Conservation (phyloP, 1,140 invertebrate genomes). For the Micrasema minimum region DNA sequence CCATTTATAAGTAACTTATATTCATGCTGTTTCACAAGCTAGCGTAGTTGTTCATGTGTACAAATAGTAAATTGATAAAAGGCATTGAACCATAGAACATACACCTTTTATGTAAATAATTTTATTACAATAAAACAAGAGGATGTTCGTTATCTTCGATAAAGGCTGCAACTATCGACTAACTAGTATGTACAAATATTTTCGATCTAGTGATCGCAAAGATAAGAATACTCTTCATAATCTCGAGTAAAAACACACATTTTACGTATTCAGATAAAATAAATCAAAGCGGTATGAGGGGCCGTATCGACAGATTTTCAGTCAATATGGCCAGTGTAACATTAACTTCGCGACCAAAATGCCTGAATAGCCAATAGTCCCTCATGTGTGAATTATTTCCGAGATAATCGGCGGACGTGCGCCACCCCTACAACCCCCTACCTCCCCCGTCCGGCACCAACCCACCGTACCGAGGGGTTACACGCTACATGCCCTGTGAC, state of each 20-base stretch:
- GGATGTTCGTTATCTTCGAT: too few species aligned
- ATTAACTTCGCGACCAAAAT: slow-evolving; percentile 51
- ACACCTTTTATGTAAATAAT: too few species aligned
- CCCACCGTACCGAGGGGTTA: background rate
- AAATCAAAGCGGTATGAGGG: background rate
- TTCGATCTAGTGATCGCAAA: background rate
- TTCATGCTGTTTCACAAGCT: too few species aligned
- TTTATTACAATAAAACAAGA: too few species aligned
- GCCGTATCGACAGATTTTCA: slow-evolving; percentile 5
- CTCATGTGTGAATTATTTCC: slow-evolving; percentile 54
- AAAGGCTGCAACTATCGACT: too few species aligned
- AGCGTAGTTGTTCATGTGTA: too few species aligned
- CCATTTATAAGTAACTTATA: too few species aligned
- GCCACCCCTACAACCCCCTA: background rate
- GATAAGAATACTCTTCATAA: background rate
- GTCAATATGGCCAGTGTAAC: slow-evolving; percentile 43
- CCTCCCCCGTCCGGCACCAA: background rate
- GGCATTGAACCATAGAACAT: too few species aligned
- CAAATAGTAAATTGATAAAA: too few species aligned
- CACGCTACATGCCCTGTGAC: background rate
- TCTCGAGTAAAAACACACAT: too few species aligned
- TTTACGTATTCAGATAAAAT: background rate
- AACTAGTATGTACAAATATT: too few species aligned
- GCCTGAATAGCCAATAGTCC: slow-evolving; percentile 52
- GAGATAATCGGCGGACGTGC: slow-evolving; percentile 51